Evolutionary conservation across 2,113 vertebrate genomes (phyloP).

Genomic region (Atrichornis clamosus): DNA sequence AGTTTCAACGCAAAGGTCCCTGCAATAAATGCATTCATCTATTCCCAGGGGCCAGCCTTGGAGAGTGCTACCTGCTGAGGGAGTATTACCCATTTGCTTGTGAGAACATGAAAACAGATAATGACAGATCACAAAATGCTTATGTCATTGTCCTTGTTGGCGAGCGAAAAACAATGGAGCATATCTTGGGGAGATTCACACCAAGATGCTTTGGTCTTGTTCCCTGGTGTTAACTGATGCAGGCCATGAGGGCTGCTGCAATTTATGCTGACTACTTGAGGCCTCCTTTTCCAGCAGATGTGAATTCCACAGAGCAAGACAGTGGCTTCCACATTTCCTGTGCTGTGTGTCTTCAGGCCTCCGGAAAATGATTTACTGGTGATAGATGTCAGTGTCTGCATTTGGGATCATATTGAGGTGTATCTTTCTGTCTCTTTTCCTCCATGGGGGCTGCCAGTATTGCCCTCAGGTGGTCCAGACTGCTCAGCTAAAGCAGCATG

Average conservation of each 20-base stretch:
- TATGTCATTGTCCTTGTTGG: neutral
- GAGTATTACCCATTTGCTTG: conserved; percentile 23
- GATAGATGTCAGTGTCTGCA: neutral
- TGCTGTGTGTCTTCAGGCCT: neutral
- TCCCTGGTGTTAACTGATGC: neutral
- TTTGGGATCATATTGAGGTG: neutral
- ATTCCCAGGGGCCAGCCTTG: neutral
- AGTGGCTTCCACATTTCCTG: neutral
- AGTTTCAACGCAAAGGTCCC: neutral
- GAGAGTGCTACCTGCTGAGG: conserved; percentile 28
- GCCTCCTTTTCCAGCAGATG: neutral
- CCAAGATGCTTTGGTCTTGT: neutral
- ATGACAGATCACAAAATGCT: conserved; percentile 19
- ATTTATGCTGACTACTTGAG: conserved; percentile 1
- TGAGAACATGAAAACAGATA: conserved; percentile 40
- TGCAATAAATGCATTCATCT: neutral
- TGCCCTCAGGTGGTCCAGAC: neutral
- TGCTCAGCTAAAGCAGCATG: neutral
- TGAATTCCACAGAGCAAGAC: neutral
- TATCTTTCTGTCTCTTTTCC: neutral
- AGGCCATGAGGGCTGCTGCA: rapidly evolving
- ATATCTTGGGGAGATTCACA: neutral
- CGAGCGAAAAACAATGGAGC: neutral
- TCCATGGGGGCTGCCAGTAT: neutral
- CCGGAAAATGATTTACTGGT: neutral